Evolutionary conservation across 1,140 invertebrate species (phyloP).

Genomic region (Penaeus japonicus): DNA sequence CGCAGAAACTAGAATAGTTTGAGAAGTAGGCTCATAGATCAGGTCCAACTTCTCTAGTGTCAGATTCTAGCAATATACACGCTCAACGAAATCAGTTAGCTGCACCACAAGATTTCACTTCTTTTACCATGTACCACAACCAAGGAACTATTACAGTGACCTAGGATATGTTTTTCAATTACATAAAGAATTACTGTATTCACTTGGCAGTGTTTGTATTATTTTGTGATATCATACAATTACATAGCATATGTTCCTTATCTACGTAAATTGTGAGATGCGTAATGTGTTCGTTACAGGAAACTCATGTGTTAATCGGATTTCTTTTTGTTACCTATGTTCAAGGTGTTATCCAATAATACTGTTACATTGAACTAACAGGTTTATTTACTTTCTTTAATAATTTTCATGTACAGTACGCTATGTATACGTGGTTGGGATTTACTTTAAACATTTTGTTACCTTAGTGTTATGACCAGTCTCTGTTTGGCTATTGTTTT

Average conservation of each 20-base stretch:
- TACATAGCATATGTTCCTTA: neutral
- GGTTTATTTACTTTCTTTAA: neutral
- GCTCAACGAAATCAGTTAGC: neutral
- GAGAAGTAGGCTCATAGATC: neutral
- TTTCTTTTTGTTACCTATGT: neutral
- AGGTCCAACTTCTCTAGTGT: slow-evolving; percentile 11
- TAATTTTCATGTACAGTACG: neutral
- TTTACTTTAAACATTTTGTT: neutral
- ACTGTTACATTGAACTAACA: neutral
- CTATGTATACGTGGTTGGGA: neutral
- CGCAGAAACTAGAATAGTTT: slow-evolving; percentile 5
- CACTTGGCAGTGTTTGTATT: neutral
- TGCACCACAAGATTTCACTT: neutral
- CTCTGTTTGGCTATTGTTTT: neutral
- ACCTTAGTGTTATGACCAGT: neutral
- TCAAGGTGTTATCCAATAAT: neutral
- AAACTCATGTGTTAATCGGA: neutral
- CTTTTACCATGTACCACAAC: neutral
- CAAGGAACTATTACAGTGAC: neutral
- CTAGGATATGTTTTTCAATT: neutral
- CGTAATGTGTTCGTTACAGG: neutral
- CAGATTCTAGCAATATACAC: neutral
- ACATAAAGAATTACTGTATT: neutral
- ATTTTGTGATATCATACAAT: neutral
- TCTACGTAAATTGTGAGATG: no score